Conservation (phyloP, 2,113 vertebrate species). For the Sylvietta virens region DNA sequence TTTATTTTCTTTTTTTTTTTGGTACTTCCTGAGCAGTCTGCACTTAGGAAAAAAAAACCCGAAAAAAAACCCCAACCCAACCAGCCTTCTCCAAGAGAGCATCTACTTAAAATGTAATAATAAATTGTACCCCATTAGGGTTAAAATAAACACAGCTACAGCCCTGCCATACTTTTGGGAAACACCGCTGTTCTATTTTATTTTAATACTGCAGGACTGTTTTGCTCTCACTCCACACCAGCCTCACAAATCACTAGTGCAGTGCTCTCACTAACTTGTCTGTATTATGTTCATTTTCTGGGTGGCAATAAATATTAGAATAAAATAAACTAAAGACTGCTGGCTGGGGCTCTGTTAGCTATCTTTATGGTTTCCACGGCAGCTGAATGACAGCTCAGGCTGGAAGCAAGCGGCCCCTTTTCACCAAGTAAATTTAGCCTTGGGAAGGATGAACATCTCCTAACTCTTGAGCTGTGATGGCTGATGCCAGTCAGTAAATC, state of each 20-base stretch:
- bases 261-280: constrained; percentile 70
- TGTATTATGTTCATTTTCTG: constrained; percentile 82
- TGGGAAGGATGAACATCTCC: constrained; percentile 81
- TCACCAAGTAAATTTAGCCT: constrained; percentile 83
- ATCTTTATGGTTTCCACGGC: constrained; percentile 79
- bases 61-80: not conserved
- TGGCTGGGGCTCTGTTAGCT: constrained; percentile 78
- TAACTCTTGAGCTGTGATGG: constrained; percentile 73
- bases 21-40: not conserved
- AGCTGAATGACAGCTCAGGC: constrained; percentile 82
- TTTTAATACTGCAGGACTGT: constrained; percentile 61
- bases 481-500: constrained; percentile 85
- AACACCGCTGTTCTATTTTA: constrained; percentile 46
- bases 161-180: constrained; percentile 50
- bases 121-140: constrained; percentile 53
- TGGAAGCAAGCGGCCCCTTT: constrained; percentile 70
- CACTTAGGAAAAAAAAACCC: not conserved
- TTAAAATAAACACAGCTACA: constrained; percentile 43
- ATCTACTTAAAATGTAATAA: constrained; percentile 33
- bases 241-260: constrained; percentile 70
- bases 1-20: not conserved
- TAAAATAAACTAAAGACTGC: constrained; percentile 81
- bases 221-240: constrained; percentile 62
- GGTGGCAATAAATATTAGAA: constrained; percentile 84
- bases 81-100: not conserved